phyloP scores from a whole-genome alignment of 2,888 invertebrate genomes.

The Hemistola chrysoprasaria region DNA sequence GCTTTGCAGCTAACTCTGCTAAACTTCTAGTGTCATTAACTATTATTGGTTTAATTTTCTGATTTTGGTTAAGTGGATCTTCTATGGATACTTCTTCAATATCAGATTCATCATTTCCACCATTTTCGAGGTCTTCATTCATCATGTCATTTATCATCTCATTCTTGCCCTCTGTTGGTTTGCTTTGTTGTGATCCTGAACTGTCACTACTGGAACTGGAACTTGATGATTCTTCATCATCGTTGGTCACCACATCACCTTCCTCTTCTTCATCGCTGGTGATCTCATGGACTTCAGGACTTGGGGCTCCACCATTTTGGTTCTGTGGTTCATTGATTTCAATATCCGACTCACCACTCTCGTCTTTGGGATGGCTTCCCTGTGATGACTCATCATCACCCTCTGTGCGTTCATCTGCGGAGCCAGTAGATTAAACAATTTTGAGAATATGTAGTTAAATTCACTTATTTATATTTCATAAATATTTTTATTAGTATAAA shows the following conservation, averaged over 20 bases:
- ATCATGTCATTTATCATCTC: too few species aligned
- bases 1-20: conserved; percentile 86
- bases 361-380: conserved; percentile 73
- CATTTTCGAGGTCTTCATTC: conserved; percentile 81
- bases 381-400: conserved; percentile 78
- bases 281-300: conserved; percentile 78
- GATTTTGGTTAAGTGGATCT: conserved; percentile 83
- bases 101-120: conserved; percentile 46
- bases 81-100: conserved; percentile 83
- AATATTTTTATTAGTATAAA: too few species aligned
- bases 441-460: conserved; percentile 27
- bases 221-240: conserved; percentile 79
- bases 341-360: conserved; percentile 69
- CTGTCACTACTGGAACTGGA: conserved; percentile 80
- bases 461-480: neutral
- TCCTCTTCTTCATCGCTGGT: conserved; percentile 81
- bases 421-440: conserved; percentile 30
- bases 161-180: conserved; percentile 78
- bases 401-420: conserved; percentile 74
- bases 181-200: conserved; percentile 75
- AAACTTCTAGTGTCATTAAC: conserved; percentile 88
- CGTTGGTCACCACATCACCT: conserved; percentile 77
- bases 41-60: conserved; percentile 79
- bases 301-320: conserved; percentile 66
- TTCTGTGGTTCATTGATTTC: conserved; percentile 64